These are phyloP conservation scores for Noturus placidus DNA, from an alignment of 2,113 vertebrate genomes.

Conservation along the genomic window DNA sequence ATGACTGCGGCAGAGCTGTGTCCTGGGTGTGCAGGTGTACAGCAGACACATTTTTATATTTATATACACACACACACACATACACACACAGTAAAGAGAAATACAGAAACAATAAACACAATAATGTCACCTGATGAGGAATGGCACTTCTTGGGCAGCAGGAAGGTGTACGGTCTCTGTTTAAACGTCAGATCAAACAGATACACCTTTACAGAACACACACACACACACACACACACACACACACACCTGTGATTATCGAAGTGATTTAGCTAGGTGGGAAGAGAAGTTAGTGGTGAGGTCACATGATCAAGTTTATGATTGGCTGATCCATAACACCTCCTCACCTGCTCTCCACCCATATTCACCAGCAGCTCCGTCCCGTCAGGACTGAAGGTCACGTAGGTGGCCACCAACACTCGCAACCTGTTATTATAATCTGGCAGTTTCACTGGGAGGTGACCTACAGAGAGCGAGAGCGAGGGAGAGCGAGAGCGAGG, in stretches of 20 bases:
- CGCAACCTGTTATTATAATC: conserved; percentile 95
- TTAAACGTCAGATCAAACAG: conserved; percentile 96
- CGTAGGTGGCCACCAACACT: conserved; percentile 93
- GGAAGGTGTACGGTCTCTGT: conserved; percentile 91
- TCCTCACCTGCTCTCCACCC: conserved; percentile 93
- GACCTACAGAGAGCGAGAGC: conserved; percentile 71
- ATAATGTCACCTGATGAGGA: conserved; percentile 75
- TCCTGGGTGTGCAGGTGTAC: not conserved
- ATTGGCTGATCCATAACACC: not conserved
- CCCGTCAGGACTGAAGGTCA: conserved; percentile 96
- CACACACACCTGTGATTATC: not conserved
- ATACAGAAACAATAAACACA: not conserved
- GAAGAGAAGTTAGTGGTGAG: not conserved
- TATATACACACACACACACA: not conserved
- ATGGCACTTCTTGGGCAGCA: conserved; percentile 90
- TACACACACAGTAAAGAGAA: not conserved
- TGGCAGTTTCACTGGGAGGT: conserved; percentile 90
- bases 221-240: conserved; percentile 14
- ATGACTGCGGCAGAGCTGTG: not conserved
- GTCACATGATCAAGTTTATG: not conserved
- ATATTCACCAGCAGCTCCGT: conserved; percentile 98
- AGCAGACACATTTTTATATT: not conserved
- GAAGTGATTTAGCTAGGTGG: not conserved
- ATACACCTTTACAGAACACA: conserved; percentile 80
- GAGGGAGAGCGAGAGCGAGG: not conserved